Conservation (phyloP, 2,113 vertebrate genomes). For the Sebastes schlegelii region DNA sequence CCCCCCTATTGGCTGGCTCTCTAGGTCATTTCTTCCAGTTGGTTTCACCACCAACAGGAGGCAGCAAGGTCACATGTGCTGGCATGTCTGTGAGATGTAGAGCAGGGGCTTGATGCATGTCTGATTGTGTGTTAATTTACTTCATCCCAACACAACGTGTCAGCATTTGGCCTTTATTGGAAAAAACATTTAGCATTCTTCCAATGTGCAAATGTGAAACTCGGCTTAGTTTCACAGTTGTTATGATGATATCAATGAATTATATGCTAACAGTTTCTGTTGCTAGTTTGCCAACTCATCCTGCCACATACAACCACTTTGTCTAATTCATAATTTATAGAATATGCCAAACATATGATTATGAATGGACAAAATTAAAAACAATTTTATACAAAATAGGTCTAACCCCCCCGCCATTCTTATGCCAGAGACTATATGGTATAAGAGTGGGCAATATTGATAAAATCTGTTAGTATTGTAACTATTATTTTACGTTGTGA, state of each 20-base stretch:
- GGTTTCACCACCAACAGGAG: slow-evolving; percentile 48
- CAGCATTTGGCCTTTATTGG: not conserved
- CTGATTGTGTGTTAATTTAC: not conserved
- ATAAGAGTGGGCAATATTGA: not conserved
- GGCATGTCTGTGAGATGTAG: slow-evolving; percentile 47
- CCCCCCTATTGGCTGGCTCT: slow-evolving; percentile 30
- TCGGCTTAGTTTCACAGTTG: not conserved
- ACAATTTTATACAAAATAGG: not conserved
- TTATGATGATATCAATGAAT: not conserved
- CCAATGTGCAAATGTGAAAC: not conserved
- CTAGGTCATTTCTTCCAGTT: slow-evolving; percentile 57
- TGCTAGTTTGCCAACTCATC: not conserved
- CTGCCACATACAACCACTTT: not conserved
- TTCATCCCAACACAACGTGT: not conserved
- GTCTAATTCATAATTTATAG: not conserved
- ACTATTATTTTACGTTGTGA: not conserved
- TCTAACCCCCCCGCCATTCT: too few relatives aligned
- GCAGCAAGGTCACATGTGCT: slow-evolving; percentile 34
- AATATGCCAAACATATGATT: not conserved
- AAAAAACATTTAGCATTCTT: not conserved
- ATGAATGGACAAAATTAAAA: not conserved
- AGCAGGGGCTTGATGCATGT: slow-evolving; percentile 22
- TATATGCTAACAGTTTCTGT: not conserved
- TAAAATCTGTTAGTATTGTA: not conserved
- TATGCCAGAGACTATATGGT: not conserved